Conservation (phyloP, 2,888 invertebrate genomes). For the Magallana nippona region DNA sequence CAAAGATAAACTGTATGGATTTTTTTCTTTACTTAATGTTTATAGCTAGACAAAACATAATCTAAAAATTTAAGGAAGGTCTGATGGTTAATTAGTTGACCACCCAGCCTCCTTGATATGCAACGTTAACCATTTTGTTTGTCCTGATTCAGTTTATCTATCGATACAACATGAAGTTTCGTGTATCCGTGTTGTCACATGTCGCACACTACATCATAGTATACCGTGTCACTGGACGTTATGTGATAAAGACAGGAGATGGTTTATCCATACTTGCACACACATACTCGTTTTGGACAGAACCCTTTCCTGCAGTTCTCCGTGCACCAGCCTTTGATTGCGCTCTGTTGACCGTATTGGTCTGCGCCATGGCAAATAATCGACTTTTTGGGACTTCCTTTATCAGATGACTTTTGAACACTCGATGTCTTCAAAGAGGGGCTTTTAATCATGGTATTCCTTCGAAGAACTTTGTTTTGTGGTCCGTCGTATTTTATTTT, state of each 20-base stretch:
- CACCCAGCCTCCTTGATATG: too few relatives aligned
- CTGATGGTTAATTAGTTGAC: too few relatives aligned
- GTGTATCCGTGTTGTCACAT: too few relatives aligned
- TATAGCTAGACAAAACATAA: too few relatives aligned
- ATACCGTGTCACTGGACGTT: too few relatives aligned
- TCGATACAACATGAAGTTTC: too few relatives aligned
- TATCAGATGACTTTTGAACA: background rate
- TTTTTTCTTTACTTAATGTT: too few relatives aligned
- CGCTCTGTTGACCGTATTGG: slow-evolving; percentile 34
- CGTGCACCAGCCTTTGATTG: slow-evolving; percentile 46
- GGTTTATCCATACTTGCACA: slow-evolving; percentile 34
- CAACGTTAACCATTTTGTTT: too few relatives aligned
- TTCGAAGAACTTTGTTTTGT: background rate
- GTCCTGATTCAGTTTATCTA: too few relatives aligned
- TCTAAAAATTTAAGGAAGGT: too few relatives aligned
- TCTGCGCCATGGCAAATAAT: slow-evolving; percentile 41
- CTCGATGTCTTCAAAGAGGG: background rate
- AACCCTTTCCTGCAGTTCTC: slow-evolving; percentile 51
- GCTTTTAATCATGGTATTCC: background rate
- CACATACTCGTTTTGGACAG: slow-evolving; percentile 48
- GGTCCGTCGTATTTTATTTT: background rate
- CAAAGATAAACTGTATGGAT: too few relatives aligned
- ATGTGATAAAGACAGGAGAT: background rate
- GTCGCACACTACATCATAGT: too few relatives aligned
- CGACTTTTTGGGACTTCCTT: slow-evolving; percentile 4